Evolutionary conservation across 2,797 vertebrate genomes (phyloP), one percentile per base, ranked within the genome.

Genomic region (Petrocephalus schoutedeni): DNA sequence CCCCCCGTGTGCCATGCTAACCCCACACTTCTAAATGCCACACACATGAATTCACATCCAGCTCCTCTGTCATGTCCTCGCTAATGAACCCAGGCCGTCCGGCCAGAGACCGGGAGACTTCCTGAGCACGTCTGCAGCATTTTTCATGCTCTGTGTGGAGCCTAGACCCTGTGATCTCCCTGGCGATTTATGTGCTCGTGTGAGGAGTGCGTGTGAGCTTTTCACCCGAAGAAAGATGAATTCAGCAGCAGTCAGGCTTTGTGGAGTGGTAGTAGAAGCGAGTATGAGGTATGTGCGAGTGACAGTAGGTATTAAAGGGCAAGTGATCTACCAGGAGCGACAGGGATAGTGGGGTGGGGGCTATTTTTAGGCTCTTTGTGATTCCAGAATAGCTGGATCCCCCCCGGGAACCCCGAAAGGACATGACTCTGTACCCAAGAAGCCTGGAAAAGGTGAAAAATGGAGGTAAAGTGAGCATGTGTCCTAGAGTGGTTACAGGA

Each of bases 311-410:
- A 16, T 85, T 49, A 41, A 86, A 80, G 87, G 86, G 51, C 56
- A 51, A 83, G 56, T 45, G 51, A 57, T 85, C 83, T 85, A 23
- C 4, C 23, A 85, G 53, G 51, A 32, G 53, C 4, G 57, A 51
- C 21, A 14, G 77, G 19, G 83, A 32, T 57, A 12, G 83, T 4
- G 83, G 21, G 83, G 21, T 32, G 23, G 19, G 45, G 49, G 82
- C 49, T 85, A 85, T 85, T 85, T 85, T 85, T 56, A 56, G 51
- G 23, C 53, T 85, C 21, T 85, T 85, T 85, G 83, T 21, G 21
- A 57, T 85, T 10, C 21, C 83, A 8, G 21, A 53, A 23, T 85
- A 51, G 23, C 51, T 16, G 23, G 12, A 64, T 56, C 14, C 83
- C 28, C 53, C 53, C 21, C 9, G 53, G 83, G 49, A 56, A 21